These are phyloP conservation scores for Micromesistius poutassou DNA, from an alignment of 2,797 vertebrate species.

Conservation along the genomic window DNA sequence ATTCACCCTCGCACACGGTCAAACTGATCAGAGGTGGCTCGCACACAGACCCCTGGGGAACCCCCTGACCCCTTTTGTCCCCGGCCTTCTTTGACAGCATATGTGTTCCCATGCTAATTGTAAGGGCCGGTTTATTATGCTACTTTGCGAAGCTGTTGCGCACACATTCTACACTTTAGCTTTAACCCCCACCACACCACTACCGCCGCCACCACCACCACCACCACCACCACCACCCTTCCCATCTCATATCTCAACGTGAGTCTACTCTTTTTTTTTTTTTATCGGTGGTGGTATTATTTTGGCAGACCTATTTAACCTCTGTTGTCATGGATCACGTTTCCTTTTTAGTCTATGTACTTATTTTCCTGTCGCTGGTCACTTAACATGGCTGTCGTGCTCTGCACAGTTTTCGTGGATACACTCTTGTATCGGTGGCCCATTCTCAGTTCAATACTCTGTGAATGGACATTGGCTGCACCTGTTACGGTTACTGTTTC, in stretches of 20 bases:
- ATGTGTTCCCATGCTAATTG: slow-evolving; percentile 75
- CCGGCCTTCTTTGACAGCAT: slow-evolving; percentile 61
- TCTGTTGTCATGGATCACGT: background rate
- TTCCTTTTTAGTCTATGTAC: background rate
- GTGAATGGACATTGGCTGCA: slow-evolving; percentile 27
- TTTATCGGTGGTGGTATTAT: background rate
- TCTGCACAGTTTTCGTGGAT: slow-evolving; percentile 7
- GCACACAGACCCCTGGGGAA: slow-evolving; percentile 68
- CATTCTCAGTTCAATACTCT: slow-evolving; percentile 20
- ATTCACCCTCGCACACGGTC: slow-evolving; percentile 68
- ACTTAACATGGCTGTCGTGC: slow-evolving; percentile 19
- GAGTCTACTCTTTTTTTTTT: slow-evolving; percentile 41
- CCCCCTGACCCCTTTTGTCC: slow-evolving; percentile 70
- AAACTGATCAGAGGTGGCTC: slow-evolving; percentile 70
- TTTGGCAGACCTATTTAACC: background rate
- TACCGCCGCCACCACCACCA: background rate
- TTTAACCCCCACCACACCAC: slow-evolving; percentile 19
- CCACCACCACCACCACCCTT: slow-evolving; percentile 27
- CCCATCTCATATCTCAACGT: slow-evolving; percentile 36
- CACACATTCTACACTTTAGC: slow-evolving; percentile 62
- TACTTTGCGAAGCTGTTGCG: slow-evolving; percentile 63
- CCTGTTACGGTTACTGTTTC: slow-evolving; percentile 24
- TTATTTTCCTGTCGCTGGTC: slow-evolving; percentile 14
- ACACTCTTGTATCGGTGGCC: slow-evolving; percentile 15
- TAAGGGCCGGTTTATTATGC: slow-evolving; percentile 69